Evolutionary conservation across 2,113 vertebrate genomes (phyloP).

Genomic region (Cyphomyrus plagiostoma): DNA sequence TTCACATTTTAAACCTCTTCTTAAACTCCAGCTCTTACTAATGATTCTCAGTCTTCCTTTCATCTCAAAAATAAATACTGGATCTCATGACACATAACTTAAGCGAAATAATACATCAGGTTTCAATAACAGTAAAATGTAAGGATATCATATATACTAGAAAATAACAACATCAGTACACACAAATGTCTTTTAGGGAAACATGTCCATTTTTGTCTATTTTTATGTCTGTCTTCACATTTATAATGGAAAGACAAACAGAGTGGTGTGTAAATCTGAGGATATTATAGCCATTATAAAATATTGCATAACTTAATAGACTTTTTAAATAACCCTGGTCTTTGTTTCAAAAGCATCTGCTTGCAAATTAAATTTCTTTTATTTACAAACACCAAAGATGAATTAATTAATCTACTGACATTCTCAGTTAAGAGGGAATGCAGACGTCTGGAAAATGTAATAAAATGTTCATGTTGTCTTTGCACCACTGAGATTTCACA

Average conservation of each 20-base stretch:
- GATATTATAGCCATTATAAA: background rate
- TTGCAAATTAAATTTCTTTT: background rate
- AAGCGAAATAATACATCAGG: conserved; percentile 4
- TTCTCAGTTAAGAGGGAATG: background rate
- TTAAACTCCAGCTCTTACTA: background rate
- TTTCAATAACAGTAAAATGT: background rate
- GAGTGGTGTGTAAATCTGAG: background rate
- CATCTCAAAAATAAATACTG: background rate
- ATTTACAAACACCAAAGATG: background rate
- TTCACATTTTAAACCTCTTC: background rate
- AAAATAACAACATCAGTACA: background rate
- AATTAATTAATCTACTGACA: background rate
- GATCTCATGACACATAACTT: background rate
- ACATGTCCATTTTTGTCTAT: background rate
- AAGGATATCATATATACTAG: background rate
- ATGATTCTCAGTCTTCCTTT: background rate
- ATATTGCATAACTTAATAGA: background rate
- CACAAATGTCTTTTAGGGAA: background rate
- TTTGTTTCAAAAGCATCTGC: background rate
- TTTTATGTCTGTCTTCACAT: background rate
- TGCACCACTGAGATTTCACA: background rate
- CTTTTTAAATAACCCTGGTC: background rate
- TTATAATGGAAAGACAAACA: background rate
- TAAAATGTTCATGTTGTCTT: background rate
- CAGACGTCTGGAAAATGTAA: background rate